These are phyloP conservation scores for Leucoma salicis DNA, from an alignment of 2,888 invertebrate genomes.

Conservation along the genomic window DNA sequence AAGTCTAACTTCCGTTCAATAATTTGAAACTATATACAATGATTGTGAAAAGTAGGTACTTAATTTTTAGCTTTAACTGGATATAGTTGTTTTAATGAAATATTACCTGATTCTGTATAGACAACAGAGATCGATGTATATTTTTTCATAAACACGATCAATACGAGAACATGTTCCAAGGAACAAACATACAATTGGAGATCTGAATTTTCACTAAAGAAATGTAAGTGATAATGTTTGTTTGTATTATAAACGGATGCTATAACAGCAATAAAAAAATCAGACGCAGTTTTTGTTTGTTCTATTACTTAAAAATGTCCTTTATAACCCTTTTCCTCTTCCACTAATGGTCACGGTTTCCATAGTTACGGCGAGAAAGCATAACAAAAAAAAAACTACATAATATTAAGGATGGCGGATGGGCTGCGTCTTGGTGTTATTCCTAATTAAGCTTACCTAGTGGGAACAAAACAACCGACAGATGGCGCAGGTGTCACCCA, in stretches of 20 bases:
- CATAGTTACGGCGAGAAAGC: too few relatives aligned
- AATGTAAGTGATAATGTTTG: conserved; percentile 73
- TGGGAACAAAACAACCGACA: too few relatives aligned
- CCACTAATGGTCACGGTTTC: too few relatives aligned
- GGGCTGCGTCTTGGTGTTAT: too few relatives aligned
- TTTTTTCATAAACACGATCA: conserved; percentile 42
- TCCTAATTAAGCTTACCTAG: too few relatives aligned
- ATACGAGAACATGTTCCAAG: conserved; percentile 32
- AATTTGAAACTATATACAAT: conserved; percentile 37
- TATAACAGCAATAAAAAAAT: conserved; percentile 80
- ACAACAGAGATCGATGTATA: conserved; percentile 37
- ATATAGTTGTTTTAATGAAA: conserved; percentile 43
- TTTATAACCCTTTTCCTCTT: too few relatives aligned
- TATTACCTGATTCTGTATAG: conserved; percentile 30
- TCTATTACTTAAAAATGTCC: too few relatives aligned
- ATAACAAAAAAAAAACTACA: too few relatives aligned
- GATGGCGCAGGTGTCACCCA: too few relatives aligned
- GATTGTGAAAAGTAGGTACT: conserved; percentile 58
- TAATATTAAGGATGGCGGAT: too few relatives aligned
- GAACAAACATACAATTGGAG: conserved; percentile 55
- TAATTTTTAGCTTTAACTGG: conserved; percentile 62
- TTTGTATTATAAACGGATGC: conserved; percentile 77
- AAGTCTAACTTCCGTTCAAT: conserved; percentile 49
- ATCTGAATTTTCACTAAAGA: conserved; percentile 71
- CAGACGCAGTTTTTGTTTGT: conserved; percentile 60